phyloP scores from a whole-genome alignment of 2,113 vertebrate genomes.

The Phaethon lepturus region DNA sequence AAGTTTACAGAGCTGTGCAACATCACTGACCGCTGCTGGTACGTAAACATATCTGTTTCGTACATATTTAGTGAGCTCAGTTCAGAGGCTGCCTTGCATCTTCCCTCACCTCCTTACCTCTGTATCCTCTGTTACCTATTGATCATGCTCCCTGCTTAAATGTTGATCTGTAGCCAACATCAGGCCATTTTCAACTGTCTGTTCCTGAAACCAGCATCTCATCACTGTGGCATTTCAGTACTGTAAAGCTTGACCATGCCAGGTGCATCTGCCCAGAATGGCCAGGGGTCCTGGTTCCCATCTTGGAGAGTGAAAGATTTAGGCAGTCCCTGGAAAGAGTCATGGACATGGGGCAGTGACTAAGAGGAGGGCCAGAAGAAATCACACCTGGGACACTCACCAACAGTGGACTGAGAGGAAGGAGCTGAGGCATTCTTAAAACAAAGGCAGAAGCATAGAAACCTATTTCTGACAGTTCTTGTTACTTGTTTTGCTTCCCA shows the following conservation, averaged over 20 bases:
- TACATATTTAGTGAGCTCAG: not conserved
- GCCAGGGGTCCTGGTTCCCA: not conserved
- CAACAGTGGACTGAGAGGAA: not conserved
- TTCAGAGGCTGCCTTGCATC: not conserved
- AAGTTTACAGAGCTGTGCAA: not conserved
- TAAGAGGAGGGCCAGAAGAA: not conserved
- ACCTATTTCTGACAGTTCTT: not conserved
- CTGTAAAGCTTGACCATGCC: not conserved
- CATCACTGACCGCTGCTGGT: not conserved
- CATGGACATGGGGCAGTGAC: too few species aligned
- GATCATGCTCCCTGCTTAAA: not conserved
- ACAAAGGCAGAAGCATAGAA: not conserved
- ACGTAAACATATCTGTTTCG: not conserved
- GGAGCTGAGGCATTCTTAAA: not conserved
- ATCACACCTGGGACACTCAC: not conserved
- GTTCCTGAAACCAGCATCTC: not conserved
- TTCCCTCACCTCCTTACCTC: not conserved
- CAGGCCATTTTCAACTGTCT: not conserved
- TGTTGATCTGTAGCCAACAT: not conserved
- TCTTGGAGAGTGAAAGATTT: not conserved
- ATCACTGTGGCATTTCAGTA: not conserved
- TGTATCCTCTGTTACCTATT: not conserved
- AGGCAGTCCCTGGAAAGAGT: not conserved
- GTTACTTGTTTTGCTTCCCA: not conserved
- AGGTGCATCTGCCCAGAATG: not conserved